Evolutionary conservation across 1,140 invertebrate species (phyloP).

Genomic region (Scaptodrosophila lebanonensis): DNA sequence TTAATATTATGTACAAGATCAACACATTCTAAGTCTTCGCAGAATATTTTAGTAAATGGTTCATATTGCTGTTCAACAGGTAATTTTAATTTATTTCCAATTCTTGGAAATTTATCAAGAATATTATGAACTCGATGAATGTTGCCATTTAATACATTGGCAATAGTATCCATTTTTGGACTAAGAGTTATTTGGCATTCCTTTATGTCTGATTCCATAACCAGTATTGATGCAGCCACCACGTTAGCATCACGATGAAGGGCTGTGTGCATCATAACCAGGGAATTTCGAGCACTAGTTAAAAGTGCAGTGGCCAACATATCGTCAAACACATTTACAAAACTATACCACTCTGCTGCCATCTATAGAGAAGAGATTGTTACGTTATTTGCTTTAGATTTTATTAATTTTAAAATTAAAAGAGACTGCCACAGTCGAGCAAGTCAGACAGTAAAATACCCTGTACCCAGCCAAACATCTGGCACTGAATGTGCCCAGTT

Average conservation of each 20-base stretch:
- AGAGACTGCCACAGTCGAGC: not conserved
- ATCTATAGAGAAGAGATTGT: slow-evolving; percentile 78
- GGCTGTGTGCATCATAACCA: slow-evolving; percentile 84
- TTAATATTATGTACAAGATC: slow-evolving; percentile 80
- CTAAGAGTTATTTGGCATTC: slow-evolving; percentile 80
- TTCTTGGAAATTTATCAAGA: slow-evolving; percentile 78
- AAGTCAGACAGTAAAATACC: too few species aligned
- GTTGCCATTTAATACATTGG: slow-evolving; percentile 78
- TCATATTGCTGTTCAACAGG: slow-evolving; percentile 49
- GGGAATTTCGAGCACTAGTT: slow-evolving; percentile 85
- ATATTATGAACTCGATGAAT: slow-evolving; percentile 76
- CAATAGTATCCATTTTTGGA: slow-evolving; percentile 82
- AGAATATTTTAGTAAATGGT: slow-evolving; percentile 78
- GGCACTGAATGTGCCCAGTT: too few species aligned
- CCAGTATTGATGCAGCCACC: slow-evolving; percentile 84
- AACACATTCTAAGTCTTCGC: slow-evolving; percentile 79
- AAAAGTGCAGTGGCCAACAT: slow-evolving; percentile 87
- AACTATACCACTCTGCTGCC: slow-evolving; percentile 85
- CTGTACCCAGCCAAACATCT: too few species aligned
- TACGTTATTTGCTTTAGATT: not conserved
- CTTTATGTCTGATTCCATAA: slow-evolving; percentile 41
- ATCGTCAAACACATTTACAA: slow-evolving; percentile 85
- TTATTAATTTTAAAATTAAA: not conserved
- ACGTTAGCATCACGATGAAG: slow-evolving; percentile 87
- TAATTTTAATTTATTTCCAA: slow-evolving; percentile 82